These are phyloP conservation scores for Tyrophagus putrescentiae DNA, from an alignment of 1,140 invertebrate species.

Conservation along the genomic window DNA sequence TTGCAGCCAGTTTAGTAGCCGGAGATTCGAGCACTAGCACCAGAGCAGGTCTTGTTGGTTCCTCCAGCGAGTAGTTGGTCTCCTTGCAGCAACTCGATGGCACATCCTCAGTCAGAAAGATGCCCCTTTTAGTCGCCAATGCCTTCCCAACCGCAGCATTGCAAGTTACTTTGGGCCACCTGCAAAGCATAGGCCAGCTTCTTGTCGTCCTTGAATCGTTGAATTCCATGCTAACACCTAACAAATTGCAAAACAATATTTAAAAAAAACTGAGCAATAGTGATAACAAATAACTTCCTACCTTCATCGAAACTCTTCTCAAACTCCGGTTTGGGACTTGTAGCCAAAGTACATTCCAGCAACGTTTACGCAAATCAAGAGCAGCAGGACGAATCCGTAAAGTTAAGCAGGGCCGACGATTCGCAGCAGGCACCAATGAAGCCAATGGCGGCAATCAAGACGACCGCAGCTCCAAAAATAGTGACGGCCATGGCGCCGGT, in stretches of 20 bases:
- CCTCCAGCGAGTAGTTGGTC: neutral
- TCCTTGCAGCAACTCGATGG: neutral
- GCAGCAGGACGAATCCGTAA: neutral
- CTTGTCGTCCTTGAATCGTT: neutral
- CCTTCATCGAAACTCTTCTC: too few species aligned
- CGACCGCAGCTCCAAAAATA: neutral
- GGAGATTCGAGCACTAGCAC: neutral
- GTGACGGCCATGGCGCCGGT: neutral
- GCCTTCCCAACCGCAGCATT: conserved; percentile 2
- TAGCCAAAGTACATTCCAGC: neutral
- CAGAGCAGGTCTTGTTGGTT: neutral
- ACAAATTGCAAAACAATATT: too few species aligned
- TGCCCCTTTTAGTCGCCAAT: neutral
- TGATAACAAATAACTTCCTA: too few species aligned
- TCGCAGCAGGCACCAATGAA: neutral
- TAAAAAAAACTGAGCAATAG: too few species aligned
- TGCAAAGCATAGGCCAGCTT: neutral
- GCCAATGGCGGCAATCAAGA: neutral
- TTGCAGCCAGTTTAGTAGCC: neutral
- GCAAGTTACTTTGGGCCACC: neutral
- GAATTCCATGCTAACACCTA: neutral
- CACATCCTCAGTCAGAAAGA: neutral
- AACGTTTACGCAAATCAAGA: neutral
- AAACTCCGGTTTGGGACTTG: neutral
- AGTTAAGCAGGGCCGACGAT: neutral